These are phyloP conservation scores for Menidia menidia DNA, from an alignment of 2,797 vertebrate species.

Conservation along the genomic window DNA sequence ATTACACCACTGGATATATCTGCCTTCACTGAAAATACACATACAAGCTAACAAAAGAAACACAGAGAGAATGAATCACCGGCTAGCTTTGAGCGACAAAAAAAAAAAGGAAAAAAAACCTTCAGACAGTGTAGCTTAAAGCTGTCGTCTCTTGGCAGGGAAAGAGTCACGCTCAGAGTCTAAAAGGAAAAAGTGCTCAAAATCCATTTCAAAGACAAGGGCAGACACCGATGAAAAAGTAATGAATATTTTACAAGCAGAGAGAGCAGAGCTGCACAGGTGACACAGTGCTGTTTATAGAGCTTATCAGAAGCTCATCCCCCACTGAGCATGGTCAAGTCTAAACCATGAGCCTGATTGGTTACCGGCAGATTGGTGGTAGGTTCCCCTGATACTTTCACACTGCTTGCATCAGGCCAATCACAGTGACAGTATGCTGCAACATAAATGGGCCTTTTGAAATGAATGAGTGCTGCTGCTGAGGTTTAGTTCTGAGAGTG, in stretches of 20 bases:
- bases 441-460: constrained; percentile 54
- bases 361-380: constrained; percentile 65
- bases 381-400: constrained; percentile 49
- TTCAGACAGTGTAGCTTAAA: constrained; percentile 43
- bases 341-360: constrained; percentile 67
- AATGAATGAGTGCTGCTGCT: constrained; percentile 41
- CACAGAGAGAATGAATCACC: constrained; percentile 51
- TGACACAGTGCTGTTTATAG: constrained; percentile 66
- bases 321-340: constrained; percentile 44
- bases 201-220: constrained; percentile 70
- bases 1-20: constrained; percentile 51
- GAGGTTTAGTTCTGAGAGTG: constrained; percentile 33
- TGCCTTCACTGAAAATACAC: constrained; percentile 26
- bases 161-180: constrained; percentile 58
- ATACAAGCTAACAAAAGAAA: constrained; percentile 31
- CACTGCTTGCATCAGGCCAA: constrained; percentile 56
- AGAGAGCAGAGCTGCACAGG: constrained; percentile 60
- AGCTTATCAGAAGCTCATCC: constrained; percentile 78
- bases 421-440: constrained; percentile 54
- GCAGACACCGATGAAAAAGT: constrained; percentile 71
- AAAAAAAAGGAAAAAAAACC: constrained; percentile 32
- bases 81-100: constrained; percentile 49
- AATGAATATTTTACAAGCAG: constrained; percentile 83
- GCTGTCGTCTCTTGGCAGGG: constrained; percentile 49
- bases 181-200: constrained; percentile 58